Evolutionary conservation across 2,888 invertebrate species (phyloP).

Genomic region (Cephus rjabovi): DNA sequence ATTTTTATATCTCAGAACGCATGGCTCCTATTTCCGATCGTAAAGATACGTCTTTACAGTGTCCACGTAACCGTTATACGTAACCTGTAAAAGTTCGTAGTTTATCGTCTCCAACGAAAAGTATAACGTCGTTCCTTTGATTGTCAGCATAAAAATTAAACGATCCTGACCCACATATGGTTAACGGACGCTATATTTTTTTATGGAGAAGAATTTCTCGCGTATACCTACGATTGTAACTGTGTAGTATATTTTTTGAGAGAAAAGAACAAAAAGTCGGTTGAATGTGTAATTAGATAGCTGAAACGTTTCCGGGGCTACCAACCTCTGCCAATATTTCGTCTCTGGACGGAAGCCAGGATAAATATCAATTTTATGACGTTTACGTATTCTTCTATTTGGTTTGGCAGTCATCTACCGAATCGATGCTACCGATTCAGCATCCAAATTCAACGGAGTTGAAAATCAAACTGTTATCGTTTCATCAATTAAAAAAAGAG

Average conservation of each 20-base stretch:
- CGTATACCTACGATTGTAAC: not conserved
- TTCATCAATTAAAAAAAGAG: not conserved
- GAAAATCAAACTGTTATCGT: not conserved
- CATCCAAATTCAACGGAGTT: not conserved
- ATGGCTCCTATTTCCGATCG: not conserved
- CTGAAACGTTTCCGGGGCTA: conserved; percentile 22
- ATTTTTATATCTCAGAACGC: not conserved
- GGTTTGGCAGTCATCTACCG: conserved; percentile 27
- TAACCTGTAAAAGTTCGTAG: not conserved
- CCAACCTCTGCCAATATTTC: conserved; percentile 30
- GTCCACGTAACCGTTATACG: not conserved
- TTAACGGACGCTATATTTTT: not conserved
- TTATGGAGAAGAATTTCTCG: not conserved
- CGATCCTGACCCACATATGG: not conserved
- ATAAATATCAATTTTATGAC: conserved; percentile 55
- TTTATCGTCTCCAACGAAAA: not conserved
- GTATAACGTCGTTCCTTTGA: not conserved
- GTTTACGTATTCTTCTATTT: conserved; percentile 37
- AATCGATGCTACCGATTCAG: conserved; percentile 25
- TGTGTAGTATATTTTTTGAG: not conserved
- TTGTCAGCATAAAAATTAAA: not conserved
- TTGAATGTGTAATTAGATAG: not conserved
- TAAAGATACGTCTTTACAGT: not conserved
- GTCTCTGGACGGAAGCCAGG: conserved; percentile 48
- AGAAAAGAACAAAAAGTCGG: not conserved